Base-by-base conservation (phyloP, 37 sponge, comb jelly and placozoan species). In the Beroe forskalii region DNA sequence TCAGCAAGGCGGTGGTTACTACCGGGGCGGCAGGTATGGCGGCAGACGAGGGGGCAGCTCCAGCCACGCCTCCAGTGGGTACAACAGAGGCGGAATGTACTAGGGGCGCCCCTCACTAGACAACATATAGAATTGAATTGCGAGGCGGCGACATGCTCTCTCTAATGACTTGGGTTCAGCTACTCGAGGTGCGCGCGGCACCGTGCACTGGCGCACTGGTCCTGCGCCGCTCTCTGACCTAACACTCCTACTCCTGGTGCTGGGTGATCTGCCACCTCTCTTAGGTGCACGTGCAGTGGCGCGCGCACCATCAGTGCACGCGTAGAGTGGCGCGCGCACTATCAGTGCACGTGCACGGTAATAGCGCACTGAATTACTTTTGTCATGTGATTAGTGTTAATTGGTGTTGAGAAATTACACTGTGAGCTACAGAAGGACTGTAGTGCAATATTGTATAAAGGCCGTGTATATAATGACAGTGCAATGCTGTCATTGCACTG, bases 391-490 rank as follows among this genome's bases (percentile, higher is more conserved):
- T 63, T 63, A 63, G 66, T 63, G 66, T 63, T 63, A 63, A 63
- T 63, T 30, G 25, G 66, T 63, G 66, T 63, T 63, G 66, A 23
- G 2, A 63, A 63, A 28, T 30, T 28, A 19, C 66, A 63, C 66
- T 20, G 17, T 55, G 17, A 20, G 66, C 20, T 63, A 63, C 25
- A 30, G 66, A n/a, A 28, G 66, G 66, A 63, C 20, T 63, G 66
- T 63, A 63, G 66, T 63, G 20, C 66, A n/a, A n/a, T 63, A 63
- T 63, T 63, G 66, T 63, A 63, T 63, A 63, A 63, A 63, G 66
- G 66, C 66, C 66, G 28, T 63, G 66, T 63, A 63, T 63, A 63
- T 63, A n/a, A n/a, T n/a, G n/a, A n/a, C n/a, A n/a, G n/a, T n/a
- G n/a, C n/a, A n/a, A n/a, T n/a, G n/a, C n/a, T n/a, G n/a, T n/a